Evolutionary conservation across 2,113 vertebrate species (phyloP).

Genomic region (Sphyrna mokarran): DNA sequence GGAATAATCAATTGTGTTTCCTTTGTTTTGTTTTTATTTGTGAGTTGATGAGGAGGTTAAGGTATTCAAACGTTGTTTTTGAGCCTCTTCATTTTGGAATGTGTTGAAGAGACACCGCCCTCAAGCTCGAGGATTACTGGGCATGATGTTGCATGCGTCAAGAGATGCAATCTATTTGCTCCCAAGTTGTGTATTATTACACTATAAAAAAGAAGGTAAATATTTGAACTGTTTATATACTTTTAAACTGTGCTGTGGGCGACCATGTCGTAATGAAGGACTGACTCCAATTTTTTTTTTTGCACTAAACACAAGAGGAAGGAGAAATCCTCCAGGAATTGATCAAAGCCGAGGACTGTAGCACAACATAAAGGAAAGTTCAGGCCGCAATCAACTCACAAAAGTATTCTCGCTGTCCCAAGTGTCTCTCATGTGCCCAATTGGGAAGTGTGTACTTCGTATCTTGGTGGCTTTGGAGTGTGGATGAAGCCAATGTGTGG

Average conservation of each 20-base stretch:
- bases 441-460: background rate
- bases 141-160: conserved; percentile 32
- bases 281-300: conserved; percentile 28
- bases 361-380: background rate
- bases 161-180: conserved; percentile 26
- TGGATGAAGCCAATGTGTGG: background rate
- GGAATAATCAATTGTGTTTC: conserved; percentile 33
- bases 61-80: conserved; percentile 13
- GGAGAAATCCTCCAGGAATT: background rate
- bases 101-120: conserved; percentile 27
- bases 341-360: background rate
- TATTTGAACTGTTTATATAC: conserved; percentile 29
- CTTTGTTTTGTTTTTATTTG: background rate
- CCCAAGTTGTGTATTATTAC: conserved; percentile 38
- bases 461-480: background rate
- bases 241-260: conserved; percentile 33
- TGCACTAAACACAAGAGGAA: conserved; percentile 19
- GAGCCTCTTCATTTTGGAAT: conserved; percentile 29
- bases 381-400: background rate
- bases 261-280: conserved; percentile 31
- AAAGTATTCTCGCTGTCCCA: background rate
- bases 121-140: background rate
- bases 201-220: conserved; percentile 37
- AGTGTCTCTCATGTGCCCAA: background rate
- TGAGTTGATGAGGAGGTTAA: conserved; percentile 13